Percentiles rank a stretch among this genome's conserved stretches.
Evolutionary conservation across 2,113 vertebrate genomes (phyloP).

Genomic region (Vidua chalybeata): DNA sequence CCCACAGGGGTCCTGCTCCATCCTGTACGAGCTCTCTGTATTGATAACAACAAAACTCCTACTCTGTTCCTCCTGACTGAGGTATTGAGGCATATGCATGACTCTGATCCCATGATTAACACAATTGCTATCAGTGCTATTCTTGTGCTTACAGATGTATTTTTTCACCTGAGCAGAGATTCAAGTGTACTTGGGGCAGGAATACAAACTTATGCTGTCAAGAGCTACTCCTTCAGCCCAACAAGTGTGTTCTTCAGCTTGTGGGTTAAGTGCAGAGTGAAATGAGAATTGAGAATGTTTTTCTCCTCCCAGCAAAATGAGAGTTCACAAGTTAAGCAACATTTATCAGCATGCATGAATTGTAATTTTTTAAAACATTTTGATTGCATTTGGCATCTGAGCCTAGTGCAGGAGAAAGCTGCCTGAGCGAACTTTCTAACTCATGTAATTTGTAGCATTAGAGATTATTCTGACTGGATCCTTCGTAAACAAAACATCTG

Average conservation of each 20-base stretch:
- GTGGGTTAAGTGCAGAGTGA: neutral
- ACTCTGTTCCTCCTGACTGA: neutral
- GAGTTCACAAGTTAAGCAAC: neutral
- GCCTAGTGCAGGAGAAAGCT: neutral
- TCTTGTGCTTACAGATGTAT: neutral
- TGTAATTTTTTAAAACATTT: neutral
- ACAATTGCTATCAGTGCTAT: neutral
- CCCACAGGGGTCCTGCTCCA: neutral
- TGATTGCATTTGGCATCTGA: neutral
- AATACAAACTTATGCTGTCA: neutral
- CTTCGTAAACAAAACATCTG: neutral
- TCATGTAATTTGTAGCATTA: neutral
- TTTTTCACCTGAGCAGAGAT: neutral
- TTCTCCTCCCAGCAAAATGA: neutral
- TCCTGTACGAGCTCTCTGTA: rapidly evolving
- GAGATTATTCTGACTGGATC: neutral
- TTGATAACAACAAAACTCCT: neutral
- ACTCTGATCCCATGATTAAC: neutral
- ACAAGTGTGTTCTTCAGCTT: neutral
- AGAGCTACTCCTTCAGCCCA: neutral
- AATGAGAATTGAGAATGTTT: neutral
- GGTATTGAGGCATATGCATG: neutral
- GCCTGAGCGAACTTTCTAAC: neutral
- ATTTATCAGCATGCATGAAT: neutral
- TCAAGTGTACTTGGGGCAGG: neutral